Percentiles rank a stretch among this genome's conserved stretches.
Conservation (phyloP, 2,113 vertebrate genomes). For the Columba janthina region DNA sequence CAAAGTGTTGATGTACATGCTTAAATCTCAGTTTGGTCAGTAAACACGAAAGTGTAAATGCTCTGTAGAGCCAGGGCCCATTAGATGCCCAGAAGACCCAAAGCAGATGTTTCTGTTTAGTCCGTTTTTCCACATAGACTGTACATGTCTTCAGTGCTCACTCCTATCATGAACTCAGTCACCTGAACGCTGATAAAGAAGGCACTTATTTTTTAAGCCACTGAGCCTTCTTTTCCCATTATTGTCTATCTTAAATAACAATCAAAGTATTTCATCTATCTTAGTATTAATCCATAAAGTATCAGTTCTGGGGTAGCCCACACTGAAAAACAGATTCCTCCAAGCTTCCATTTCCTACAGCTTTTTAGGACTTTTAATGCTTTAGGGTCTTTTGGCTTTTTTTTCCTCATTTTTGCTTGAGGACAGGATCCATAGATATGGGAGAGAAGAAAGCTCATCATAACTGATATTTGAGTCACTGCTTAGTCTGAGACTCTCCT, state of each 20-base stretch:
- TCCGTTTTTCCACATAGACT: background rate
- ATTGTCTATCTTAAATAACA: background rate
- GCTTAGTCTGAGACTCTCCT: background rate
- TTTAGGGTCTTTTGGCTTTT: background rate
- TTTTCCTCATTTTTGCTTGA: background rate
- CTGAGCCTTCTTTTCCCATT: background rate
- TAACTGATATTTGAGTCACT: background rate
- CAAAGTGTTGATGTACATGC: background rate
- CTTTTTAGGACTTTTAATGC: background rate
- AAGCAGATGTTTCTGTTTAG: constrained; percentile 17
- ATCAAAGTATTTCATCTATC: background rate
- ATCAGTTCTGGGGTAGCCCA: background rate
- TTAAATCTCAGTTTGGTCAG: background rate
- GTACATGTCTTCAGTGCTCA: background rate
- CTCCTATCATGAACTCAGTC: background rate
- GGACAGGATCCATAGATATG: background rate
- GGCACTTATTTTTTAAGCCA: background rate
- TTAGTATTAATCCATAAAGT: background rate
- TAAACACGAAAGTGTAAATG: background rate
- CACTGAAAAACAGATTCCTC: background rate
- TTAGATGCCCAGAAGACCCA: background rate
- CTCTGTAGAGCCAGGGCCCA: background rate
- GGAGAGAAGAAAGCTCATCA: background rate
- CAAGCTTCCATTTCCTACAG: background rate
- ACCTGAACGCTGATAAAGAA: background rate